Evolutionary conservation across 2,113 vertebrate species (phyloP).

Genomic region (Barnardius zonarius): DNA sequence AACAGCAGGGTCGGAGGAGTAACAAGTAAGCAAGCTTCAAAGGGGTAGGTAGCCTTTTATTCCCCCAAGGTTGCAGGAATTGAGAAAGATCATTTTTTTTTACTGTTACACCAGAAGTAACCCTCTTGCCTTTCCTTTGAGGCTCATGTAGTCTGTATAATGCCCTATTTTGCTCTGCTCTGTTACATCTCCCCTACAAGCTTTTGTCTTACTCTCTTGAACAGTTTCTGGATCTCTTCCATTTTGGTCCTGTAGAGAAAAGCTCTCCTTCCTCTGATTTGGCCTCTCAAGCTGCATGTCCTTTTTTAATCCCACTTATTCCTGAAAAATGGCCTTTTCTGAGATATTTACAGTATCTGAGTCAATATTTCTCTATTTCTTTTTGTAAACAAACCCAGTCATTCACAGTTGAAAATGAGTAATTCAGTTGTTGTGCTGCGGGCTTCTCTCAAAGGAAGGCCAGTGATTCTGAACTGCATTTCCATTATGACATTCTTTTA

Average conservation of each 20-base stretch:
- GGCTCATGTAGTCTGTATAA: fast-evolving
- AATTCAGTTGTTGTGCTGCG: neutral
- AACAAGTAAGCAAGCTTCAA: neutral
- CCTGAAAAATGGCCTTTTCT: slow-evolving; percentile 25
- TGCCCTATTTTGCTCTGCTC: neutral
- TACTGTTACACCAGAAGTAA: neutral
- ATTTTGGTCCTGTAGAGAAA: neutral
- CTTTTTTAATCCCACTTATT: slow-evolving; percentile 6
- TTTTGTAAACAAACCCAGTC: neutral
- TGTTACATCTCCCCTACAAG: neutral
- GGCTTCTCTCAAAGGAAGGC: neutral
- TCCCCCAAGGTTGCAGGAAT: neutral
- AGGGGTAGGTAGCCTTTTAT: neutral
- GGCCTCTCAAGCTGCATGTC: neutral
- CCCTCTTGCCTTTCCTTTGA: neutral
- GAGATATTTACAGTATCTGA: slow-evolving; percentile 10
- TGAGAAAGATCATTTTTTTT: neutral
- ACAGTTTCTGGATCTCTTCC: neutral
- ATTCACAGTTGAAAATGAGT: neutral
- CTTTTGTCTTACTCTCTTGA: neutral
- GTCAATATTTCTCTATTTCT: slow-evolving; percentile 32
- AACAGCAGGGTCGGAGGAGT: neutral
- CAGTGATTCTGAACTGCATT: neutral
- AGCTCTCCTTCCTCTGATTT: neutral
- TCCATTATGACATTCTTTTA: neutral